Evolutionary conservation across 2,888 invertebrate species (phyloP), one percentile per base, ranked within the genome.

Genomic region (Stenchaetothrips biformis): DNA sequence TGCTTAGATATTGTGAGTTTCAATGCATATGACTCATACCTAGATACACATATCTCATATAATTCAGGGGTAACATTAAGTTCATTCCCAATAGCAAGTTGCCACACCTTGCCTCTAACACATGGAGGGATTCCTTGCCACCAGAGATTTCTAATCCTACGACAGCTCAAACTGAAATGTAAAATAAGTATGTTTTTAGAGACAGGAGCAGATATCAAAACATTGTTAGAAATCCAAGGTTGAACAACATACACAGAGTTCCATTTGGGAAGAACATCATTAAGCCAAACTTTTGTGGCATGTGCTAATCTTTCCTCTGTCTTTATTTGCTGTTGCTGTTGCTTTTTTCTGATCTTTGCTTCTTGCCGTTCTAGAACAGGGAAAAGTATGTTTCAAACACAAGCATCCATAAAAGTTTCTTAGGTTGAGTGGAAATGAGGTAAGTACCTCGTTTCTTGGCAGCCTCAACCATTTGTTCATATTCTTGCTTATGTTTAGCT

Each of bases 91-190:
- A 97, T 93, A 16, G 95, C 95, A 80, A 95, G 87, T 83, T 91
- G 91, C 96, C 96, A 97, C 1, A 96, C 93, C 86, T 91, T 92
- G 13, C 96, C 96, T 79, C 96, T 90, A 8, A 96, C 92, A 83
- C 94, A 93, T 0, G 96, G 94, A 0, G 96, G 96, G 9, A 96
- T 88, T 6, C 96, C 96, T 84, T 93, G 91, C 96, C 96, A 96
- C 96, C 96, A 96, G 21, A 96, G 87, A 62, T 96, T 95, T 53
- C 91, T 88, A 0, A 94, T 93, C 85, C 92, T 92, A 84, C 92
- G 92, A 18, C 90, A 89, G 82, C 90, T 90, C 85, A 90, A 91
- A 89, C 94, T 94, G 88, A 80, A 88, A 89, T 62, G 78, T 21
- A 80, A 81, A 18, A 74, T 67, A 25, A n/a, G 11, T 25, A 21